Evolutionary conservation across 2,113 vertebrate genomes (phyloP), one percentile per base, ranked within the genome.

Genomic region (Coptodon rendalli): DNA sequence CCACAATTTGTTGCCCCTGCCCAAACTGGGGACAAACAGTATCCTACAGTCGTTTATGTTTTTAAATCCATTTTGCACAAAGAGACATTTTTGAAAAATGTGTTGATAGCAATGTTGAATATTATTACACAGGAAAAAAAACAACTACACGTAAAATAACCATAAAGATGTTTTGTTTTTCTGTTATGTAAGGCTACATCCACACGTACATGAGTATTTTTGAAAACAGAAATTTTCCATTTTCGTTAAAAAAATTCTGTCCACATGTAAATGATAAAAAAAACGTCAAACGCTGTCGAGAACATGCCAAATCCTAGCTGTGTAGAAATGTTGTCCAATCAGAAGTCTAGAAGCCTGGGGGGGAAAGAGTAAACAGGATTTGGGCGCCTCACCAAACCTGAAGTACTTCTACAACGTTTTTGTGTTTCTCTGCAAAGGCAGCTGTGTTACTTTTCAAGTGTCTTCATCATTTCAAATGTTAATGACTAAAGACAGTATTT

Each of bases 201-300:
- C 24, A 27, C 54, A 56, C 54, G 27, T 27, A 14, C 54, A 29
- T 1, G 12, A 57, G 54, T 57, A 2, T 14, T 57, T 14, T 5
- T 57, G 24, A 5, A 57, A 57, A 14, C 12, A 2, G n/a, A 54
- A 24, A 54, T 29, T 29, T 57, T 57, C 24, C 7, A 27, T 57
- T 57, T 57, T 27, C 0, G 2, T 57, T 57, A 9, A 0, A 16
- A 59, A 59, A 1, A 2, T 0, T 16, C 56, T 0, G 27, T 29
- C 1, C 56, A 59, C 56, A 0, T 59, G 27, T 29, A 59, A 59
- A 59, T 29, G 56, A 29, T 2, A 29, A 29, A 14, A 14, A 36
- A 27, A 59, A 57, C 4, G 0, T 59, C 56, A 59, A 59, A 59
- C 7, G 4, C 56, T 59, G 56, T 0, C 29, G 9, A 57, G 56